Conservation (phyloP, 1,140 invertebrate species). For the Rhyzopertha dominica region DNA sequence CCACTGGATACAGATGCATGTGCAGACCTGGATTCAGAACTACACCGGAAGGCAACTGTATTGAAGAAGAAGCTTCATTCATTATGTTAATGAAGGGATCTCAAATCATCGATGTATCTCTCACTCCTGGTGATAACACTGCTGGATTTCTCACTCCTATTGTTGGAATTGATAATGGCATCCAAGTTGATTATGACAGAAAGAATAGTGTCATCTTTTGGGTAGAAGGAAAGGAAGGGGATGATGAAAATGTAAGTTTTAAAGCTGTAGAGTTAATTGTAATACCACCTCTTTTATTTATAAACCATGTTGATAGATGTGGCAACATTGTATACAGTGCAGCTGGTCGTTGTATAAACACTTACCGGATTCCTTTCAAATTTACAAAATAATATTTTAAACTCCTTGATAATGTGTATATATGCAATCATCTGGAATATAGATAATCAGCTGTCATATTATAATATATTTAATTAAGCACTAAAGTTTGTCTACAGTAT, state of each 20-base stretch:
- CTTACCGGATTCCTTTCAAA: too few relatives aligned
- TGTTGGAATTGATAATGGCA: slow-evolving; percentile 84
- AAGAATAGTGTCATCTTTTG: slow-evolving; percentile 78
- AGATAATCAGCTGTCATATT: too few relatives aligned
- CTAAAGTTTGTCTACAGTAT: too few relatives aligned
- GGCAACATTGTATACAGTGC: too few relatives aligned
- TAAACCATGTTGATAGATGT: too few relatives aligned
- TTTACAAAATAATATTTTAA: slow-evolving; percentile 10
- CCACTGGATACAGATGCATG: slow-evolving; percentile 77
- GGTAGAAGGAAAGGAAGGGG: slow-evolving; percentile 69
- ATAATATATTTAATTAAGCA: too few relatives aligned
- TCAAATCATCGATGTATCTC: slow-evolving; percentile 79
- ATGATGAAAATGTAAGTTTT: slow-evolving; percentile 60
- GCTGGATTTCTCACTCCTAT: slow-evolving; percentile 80
- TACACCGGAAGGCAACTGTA: slow-evolving; percentile 64
- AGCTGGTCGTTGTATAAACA: too few relatives aligned
- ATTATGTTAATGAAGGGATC: slow-evolving; percentile 87
- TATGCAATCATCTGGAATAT: too few relatives aligned
- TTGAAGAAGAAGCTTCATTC: slow-evolving; percentile 81
- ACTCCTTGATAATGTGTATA: too few relatives aligned
- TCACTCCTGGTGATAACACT: slow-evolving; percentile 68
- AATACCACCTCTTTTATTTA: too few relatives aligned
- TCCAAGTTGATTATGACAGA: slow-evolving; percentile 88
- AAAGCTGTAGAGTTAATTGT: too few relatives aligned
- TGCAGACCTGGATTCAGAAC: slow-evolving; percentile 85